Evolutionary conservation across 2,888 invertebrate genomes (phyloP).

Genomic region (Clivina fossor): DNA sequence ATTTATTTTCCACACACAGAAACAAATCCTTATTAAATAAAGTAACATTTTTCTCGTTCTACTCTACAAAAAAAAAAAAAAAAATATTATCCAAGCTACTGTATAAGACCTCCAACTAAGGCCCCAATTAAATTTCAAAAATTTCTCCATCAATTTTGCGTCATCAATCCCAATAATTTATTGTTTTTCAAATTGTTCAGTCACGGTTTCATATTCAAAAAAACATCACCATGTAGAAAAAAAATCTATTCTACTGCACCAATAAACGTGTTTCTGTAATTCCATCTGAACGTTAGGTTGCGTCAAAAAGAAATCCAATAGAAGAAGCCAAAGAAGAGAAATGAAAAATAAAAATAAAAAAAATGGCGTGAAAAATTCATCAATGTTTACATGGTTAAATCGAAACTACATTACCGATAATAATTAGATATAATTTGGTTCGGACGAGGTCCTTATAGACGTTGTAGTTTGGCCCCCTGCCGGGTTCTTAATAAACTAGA

Average conservation of each 20-base stretch:
- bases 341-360: too few relatives aligned
- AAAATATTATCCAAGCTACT: too few relatives aligned
- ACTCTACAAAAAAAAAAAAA: too few relatives aligned
- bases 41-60: too few relatives aligned
- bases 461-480: too few relatives aligned
- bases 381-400: conserved; percentile 51
- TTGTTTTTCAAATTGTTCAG: background rate
- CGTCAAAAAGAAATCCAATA: too few relatives aligned
- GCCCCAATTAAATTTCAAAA: background rate
- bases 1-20: too few relatives aligned
- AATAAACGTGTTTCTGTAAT: background rate
- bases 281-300: too few relatives aligned
- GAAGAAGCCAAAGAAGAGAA: too few relatives aligned
- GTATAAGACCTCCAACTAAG: background rate
- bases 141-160: background rate
- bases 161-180: background rate
- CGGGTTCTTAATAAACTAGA: conserved; percentile 53
- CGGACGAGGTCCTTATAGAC: conserved; percentile 50
- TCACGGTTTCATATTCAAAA: background rate
- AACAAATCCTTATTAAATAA: too few relatives aligned
- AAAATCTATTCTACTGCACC: background rate
- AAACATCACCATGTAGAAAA: background rate
- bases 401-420: conserved; percentile 50
- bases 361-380: conserved; percentile 27
- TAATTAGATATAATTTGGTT: conserved; percentile 53